Percentiles rank a stretch among this genome's conserved stretches.
phyloP scores from a whole-genome alignment of 2,888 invertebrate genomes.

The Anarsia innoxiella region DNA sequence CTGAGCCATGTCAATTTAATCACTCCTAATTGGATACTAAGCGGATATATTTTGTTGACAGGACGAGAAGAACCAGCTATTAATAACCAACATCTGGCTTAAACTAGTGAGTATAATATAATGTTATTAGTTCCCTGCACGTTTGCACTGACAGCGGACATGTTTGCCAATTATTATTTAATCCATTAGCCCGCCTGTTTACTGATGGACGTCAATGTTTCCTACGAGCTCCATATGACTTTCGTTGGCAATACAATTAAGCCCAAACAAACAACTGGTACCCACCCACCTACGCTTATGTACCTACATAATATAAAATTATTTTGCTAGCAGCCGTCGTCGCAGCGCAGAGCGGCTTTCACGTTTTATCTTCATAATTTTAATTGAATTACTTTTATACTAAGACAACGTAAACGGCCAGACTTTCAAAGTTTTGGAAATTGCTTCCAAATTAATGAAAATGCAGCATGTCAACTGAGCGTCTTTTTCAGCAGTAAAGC shows the following conservation, averaged over 20 bases:
- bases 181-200: constrained; percentile 11
- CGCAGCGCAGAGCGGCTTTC: no score
- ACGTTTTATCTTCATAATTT: no score
- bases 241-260: constrained; percentile 5
- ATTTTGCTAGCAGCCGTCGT: no score
- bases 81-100: constrained; percentile 97
- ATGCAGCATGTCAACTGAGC: no score
- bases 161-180: constrained; percentile 13
- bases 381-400: no score
- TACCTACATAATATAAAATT: no score
- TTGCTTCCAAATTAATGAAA: no score
- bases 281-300: neutral
- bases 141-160: constrained; percentile 3
- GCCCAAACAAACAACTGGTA: neutral
- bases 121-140: constrained; percentile 1
- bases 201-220: constrained; percentile 1
- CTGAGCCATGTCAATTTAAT: no score
- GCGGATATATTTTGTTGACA: constrained; percentile 62
- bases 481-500: no score
- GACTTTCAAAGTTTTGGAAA: no score
- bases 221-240: constrained; percentile 6
- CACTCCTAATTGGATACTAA: constrained; percentile 1
- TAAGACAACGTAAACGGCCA: no score
- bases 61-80: constrained; percentile 98
- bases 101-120: constrained; percentile 86